Evolutionary conservation across 2,888 invertebrate species (phyloP).

Genomic region (Megaustenia siamemsis): DNA sequence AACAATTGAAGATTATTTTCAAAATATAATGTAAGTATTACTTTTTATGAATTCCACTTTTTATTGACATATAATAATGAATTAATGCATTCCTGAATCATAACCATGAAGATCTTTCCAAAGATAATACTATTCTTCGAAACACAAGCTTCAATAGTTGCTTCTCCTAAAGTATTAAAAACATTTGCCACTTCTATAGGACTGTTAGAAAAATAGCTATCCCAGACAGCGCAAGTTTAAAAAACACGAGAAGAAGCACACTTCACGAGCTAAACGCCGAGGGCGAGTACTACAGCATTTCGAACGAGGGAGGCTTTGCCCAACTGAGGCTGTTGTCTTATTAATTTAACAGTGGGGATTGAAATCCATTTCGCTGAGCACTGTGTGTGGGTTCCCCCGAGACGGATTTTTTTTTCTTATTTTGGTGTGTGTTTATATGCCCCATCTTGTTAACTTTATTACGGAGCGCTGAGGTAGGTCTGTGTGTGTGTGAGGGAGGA

Average conservation of each 20-base stretch:
- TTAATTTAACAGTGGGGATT: slow-evolving; percentile 14
- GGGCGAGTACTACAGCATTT: background rate
- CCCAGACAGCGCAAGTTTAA: background rate
- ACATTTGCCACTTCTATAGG: background rate
- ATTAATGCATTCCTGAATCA: too few species aligned
- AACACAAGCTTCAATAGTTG: too few species aligned
- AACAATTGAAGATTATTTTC: too few species aligned
- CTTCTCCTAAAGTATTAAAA: too few species aligned
- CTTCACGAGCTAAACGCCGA: background rate
- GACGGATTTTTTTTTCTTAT: background rate
- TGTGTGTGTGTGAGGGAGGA: background rate
- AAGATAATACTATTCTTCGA: too few species aligned
- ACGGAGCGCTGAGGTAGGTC: slow-evolving; percentile 25
- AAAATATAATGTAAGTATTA: too few species aligned
- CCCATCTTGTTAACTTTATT: slow-evolving; percentile 23
- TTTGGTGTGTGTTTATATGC: background rate
- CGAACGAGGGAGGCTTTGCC: background rate
- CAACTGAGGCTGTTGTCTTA: slow-evolving; percentile 4
- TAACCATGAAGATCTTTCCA: too few species aligned
- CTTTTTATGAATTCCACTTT: too few species aligned
- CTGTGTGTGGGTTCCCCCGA: background rate
- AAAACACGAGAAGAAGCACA: background rate
- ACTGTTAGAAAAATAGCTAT: background rate
- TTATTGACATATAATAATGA: too few species aligned
- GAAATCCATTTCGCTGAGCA: slow-evolving; percentile 16